phyloP scores from a whole-genome alignment of 2,113 vertebrate species.

The Fulmarus glacialis region DNA sequence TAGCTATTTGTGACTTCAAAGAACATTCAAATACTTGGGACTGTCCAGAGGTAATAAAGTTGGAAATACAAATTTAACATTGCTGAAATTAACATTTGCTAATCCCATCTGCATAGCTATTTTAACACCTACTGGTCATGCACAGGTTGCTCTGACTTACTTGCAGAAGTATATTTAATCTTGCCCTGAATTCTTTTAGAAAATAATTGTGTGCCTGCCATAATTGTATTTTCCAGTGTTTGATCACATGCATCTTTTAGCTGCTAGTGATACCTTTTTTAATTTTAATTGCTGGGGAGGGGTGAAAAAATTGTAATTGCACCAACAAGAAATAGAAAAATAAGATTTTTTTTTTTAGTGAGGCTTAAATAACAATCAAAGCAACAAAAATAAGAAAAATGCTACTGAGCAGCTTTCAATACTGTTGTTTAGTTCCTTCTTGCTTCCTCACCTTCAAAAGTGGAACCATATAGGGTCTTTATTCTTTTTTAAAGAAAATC shows the following conservation, averaged over 20 bases:
- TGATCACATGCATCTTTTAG: not conserved
- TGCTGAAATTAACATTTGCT: not conserved
- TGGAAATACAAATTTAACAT: not conserved
- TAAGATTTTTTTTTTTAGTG: not conserved
- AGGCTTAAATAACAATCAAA: not conserved
- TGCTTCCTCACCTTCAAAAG: not conserved
- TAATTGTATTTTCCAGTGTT: not conserved
- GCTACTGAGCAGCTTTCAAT: not conserved
- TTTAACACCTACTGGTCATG: not conserved
- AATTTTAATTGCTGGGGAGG: not conserved
- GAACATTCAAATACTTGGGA: constrained; percentile 80
- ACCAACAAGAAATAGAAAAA: not conserved
- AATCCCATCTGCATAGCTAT: not conserved
- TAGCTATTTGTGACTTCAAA: constrained; percentile 89
- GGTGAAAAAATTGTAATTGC: not conserved
- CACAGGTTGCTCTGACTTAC: not conserved
- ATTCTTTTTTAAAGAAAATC: not conserved
- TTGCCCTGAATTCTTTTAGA: not conserved
- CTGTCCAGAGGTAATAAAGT: constrained; percentile 81
- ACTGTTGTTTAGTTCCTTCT: not conserved
- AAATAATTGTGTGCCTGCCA: not conserved
- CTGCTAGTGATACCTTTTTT: not conserved
- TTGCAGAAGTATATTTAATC: not conserved
- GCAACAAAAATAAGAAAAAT: not conserved
- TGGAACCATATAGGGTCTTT: not conserved